A percentile compares a stretch with the other conserved stretches of the same genome.
Conservation (phyloP, 1,140 invertebrate genomes). For the Neodiprion virginianus region DNA sequence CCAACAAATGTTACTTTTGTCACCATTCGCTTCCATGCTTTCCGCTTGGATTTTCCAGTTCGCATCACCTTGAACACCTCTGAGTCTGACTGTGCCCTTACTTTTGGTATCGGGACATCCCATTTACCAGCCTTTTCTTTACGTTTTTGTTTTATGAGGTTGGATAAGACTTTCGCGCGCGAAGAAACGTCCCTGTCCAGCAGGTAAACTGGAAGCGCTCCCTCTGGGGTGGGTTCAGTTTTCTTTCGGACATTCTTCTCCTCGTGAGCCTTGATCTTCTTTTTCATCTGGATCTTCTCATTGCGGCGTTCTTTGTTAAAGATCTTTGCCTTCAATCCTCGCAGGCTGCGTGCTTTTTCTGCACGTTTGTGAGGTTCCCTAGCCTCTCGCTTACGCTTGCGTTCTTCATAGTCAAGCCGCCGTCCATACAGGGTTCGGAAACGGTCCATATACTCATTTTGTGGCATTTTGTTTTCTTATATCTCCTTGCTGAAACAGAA, state of each 20-base stretch:
- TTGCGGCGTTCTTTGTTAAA: constrained; percentile 96
- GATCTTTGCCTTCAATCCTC: constrained; percentile 97
- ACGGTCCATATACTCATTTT: constrained; percentile 99
- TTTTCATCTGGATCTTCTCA: constrained; percentile 99
- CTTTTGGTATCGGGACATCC: constrained; percentile 99
- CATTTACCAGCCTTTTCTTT: constrained; percentile 99
- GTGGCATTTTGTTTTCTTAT: constrained; percentile 81
- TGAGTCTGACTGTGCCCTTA: constrained; percentile 94
- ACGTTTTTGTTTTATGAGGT: constrained; percentile 99
- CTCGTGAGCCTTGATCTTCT: constrained; percentile 93
- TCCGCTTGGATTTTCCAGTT: constrained; percentile 93
- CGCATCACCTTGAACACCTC: constrained; percentile 97
- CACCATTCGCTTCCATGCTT: constrained; percentile 99
- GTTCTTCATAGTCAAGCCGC: constrained; percentile 96
- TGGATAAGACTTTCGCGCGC: constrained; percentile 94
- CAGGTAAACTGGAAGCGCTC: constrained; percentile 94
- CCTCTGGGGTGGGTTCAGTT: constrained; percentile 83
- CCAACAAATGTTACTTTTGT: constrained; percentile 99
- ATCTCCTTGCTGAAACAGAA: background rate
- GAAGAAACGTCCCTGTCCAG: constrained; percentile 96
- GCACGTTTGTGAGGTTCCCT: constrained; percentile 90
- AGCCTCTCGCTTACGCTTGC: constrained; percentile 94
- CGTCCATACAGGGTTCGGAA: constrained; percentile 95
- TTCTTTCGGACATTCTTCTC: constrained; percentile 89
- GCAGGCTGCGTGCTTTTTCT: constrained; percentile 88